phyloP scores from a whole-genome alignment of 2,888 invertebrate species.

The Scotopteryx bipunctaria region DNA sequence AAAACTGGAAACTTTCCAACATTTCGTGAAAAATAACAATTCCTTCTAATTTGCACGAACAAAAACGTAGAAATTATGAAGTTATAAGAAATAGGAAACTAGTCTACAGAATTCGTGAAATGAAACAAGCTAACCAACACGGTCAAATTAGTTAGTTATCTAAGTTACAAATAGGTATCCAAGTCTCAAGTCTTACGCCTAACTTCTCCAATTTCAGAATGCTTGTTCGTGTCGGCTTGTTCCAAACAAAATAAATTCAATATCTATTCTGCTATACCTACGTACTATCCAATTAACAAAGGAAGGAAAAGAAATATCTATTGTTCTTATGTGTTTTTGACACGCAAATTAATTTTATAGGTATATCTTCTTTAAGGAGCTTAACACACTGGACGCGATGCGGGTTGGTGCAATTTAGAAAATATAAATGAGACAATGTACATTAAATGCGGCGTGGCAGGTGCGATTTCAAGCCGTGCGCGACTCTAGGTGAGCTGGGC shows the following conservation, averaged over 20 bases:
- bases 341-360: constrained; percentile 8
- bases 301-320: constrained; percentile 18
- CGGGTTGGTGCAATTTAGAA: too few relatives aligned
- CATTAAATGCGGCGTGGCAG: too few relatives aligned
- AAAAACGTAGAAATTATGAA: neutral
- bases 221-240: constrained; percentile 26
- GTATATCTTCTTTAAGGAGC: too few relatives aligned
- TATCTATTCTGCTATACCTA: constrained; percentile 27
- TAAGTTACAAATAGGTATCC: constrained; percentile 29
- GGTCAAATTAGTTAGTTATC: constrained; percentile 30
- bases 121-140: constrained; percentile 6
- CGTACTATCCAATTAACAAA: constrained; percentile 36
- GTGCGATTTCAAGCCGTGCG: too few relatives aligned
- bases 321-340: constrained; percentile 8
- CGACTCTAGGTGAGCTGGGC: too few relatives aligned
- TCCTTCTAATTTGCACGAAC: too few relatives aligned
- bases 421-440: too few relatives aligned
- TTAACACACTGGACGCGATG: too few relatives aligned
- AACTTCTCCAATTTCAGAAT: constrained; percentile 38
- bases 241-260: constrained; percentile 32
- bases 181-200: constrained; percentile 22
- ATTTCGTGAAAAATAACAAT: neutral
- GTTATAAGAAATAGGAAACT: neutral
- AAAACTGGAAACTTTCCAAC: too few relatives aligned
- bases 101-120: constrained; percentile 4